Evolutionary conservation across 2,888 invertebrate species (phyloP), one percentile per base, ranked within the genome.

Genomic region (Drosophila fungiperda): DNA sequence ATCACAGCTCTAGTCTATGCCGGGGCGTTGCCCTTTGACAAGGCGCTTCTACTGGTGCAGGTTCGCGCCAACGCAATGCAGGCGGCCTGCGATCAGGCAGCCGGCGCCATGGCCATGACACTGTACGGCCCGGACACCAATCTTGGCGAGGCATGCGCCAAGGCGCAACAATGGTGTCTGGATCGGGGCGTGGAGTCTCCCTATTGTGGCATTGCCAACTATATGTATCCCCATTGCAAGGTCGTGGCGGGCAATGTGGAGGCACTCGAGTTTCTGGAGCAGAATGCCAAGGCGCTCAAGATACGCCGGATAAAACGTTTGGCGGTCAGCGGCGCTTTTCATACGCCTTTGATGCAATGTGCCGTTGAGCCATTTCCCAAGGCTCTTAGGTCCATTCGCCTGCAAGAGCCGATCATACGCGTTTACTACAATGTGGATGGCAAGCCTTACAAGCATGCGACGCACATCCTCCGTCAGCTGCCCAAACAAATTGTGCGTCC

Each of bases 61-160:
- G 94, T 97, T 38, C 95, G 99, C 80, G 96, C 96, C 0, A 96
- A 96, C 88, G 97, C 97, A 0, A 99, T 99, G 99, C 97, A 97
- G 92, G 93, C 95, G 52, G 98, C 98, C 5, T 96, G 97, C 50
- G 96, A 97, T 80, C 93, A 94, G 77, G 94, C 94, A 20, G 94
- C 95, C 7, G 96, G 98, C 80, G 98, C 97, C 62, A 97, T 99
- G 98, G 94, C 97, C 12, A 80, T 92, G 83, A 95, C 97, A 55
- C 94, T 96, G 80, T 96, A 96, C 84, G 94, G 95, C 36, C 95
- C 97, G 0, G 95, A 95, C 81, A 95, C 97, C n/a, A 94, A 95
- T 90, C 89, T 98, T 74, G 94, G 93, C 4, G 92, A 94, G 63
- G 96, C 96, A 6, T 95, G 96, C 79, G 89, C 94, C 20, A 95